These are phyloP conservation scores for Rynchops niger DNA, from an alignment of 2,113 vertebrate species.

Conservation along the genomic window DNA sequence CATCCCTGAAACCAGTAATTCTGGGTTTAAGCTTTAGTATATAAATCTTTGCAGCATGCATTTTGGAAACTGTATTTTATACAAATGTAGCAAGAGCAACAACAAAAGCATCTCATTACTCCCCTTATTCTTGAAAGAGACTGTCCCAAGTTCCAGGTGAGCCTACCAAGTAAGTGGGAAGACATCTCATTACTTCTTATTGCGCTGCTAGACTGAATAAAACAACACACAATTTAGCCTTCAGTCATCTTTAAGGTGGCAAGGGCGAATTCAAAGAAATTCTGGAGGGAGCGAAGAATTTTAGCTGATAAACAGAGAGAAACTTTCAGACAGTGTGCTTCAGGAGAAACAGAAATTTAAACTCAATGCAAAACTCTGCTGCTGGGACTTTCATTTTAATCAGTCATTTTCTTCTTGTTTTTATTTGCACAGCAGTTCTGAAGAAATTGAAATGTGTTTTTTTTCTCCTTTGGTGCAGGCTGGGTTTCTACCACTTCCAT, in stretches of 20 bases:
- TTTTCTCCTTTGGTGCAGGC: not conserved
- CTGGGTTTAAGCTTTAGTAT: not conserved
- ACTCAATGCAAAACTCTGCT: not conserved
- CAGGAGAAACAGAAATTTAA: conserved; percentile 14
- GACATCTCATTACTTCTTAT: not conserved
- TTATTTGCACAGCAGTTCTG: conserved; percentile 42
- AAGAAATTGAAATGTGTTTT: conserved; percentile 25
- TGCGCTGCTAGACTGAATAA: not conserved
- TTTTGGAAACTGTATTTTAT: not conserved
- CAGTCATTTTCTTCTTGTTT: conserved; percentile 22
- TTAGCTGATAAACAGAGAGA: not conserved
- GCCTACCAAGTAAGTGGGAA: not conserved
- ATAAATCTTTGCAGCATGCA: not conserved
- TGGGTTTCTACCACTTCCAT: not conserved
- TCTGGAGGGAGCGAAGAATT: not conserved
- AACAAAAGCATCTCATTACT: not conserved
- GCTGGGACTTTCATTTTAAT: conserved; percentile 28
- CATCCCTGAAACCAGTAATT: not conserved
- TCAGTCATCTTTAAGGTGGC: not conserved
- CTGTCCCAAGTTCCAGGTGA: not conserved
- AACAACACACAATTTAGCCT: not conserved
- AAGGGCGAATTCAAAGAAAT: not conserved
- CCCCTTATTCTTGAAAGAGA: not conserved
- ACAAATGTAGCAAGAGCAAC: not conserved
- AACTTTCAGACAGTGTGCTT: not conserved